Conservation (phyloP, 1,140 invertebrate genomes). For the Neodiprion lecontei region DNA sequence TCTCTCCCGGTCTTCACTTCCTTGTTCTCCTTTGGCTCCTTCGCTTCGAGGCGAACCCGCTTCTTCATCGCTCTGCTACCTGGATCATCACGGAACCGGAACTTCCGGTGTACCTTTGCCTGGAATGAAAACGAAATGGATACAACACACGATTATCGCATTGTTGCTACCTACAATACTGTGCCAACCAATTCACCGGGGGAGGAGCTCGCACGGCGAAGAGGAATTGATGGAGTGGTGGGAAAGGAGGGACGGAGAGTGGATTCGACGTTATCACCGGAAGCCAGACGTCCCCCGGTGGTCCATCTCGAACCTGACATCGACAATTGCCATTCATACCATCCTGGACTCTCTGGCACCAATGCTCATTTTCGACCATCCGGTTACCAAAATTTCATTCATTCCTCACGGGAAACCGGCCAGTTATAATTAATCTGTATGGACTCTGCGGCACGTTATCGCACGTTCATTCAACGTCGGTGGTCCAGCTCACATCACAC, state of each 20-base stretch:
- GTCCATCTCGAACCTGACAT: slow-evolving; percentile 15
- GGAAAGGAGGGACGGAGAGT: slow-evolving; percentile 11
- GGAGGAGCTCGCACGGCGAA: too few species aligned
- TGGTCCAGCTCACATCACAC: too few species aligned
- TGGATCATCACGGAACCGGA: not conserved
- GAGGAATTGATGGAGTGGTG: too few species aligned
- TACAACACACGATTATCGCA: not conserved
- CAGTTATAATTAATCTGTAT: too few species aligned
- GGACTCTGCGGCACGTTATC: too few species aligned
- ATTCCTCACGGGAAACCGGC: too few species aligned
- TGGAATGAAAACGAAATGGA: not conserved
- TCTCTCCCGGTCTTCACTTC: slow-evolving; percentile 22
- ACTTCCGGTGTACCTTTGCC: not conserved
- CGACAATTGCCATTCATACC: slow-evolving; percentile 18
- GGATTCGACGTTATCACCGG: slow-evolving; percentile 42
- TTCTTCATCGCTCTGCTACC: slow-evolving; percentile 34
- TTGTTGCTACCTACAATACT: not conserved
- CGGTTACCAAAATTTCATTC: slow-evolving; percentile 39
- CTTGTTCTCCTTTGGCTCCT: slow-evolving; percentile 14
- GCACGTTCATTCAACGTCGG: too few species aligned
- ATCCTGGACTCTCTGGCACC: not conserved
- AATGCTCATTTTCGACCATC: slow-evolving; percentile 14
- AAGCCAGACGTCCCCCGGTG: slow-evolving; percentile 26
- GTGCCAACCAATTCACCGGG: too few species aligned
- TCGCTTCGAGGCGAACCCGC: slow-evolving; percentile 28